phyloP scores from a whole-genome alignment of 2,113 vertebrate species.

The Leuciscus idus region DNA sequence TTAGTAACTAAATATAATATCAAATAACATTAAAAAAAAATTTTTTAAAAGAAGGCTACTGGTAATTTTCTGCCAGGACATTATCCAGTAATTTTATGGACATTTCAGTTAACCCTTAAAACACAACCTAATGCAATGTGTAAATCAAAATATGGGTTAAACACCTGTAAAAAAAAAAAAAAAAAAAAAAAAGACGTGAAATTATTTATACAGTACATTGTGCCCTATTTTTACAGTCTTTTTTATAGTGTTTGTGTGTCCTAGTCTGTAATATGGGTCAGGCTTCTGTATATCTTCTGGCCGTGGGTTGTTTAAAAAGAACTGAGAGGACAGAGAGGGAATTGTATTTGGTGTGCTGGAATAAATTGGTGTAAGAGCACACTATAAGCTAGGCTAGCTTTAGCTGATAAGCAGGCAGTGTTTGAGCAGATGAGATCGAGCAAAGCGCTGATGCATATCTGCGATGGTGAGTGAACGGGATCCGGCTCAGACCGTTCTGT shows the following conservation, averaged over 20 bases:
- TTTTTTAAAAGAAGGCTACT: no score
- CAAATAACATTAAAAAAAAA: no score
- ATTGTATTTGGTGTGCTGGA: constrained; percentile 28
- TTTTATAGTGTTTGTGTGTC: not conserved
- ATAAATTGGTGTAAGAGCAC: constrained; percentile 35
- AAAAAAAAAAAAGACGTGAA: no score
- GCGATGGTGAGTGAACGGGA: constrained; percentile 8
- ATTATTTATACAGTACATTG: no score
- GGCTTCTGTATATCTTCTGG: not conserved
- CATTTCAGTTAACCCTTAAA: no score
- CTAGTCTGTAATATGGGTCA: not conserved
- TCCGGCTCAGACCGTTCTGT: not conserved
- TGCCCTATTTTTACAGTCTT: no score
- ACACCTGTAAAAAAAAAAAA: no score
- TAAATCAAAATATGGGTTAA: no score
- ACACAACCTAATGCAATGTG: no score
- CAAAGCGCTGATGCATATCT: constrained; percentile 37
- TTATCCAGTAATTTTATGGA: no score
- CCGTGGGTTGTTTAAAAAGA: not conserved
- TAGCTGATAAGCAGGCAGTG: constrained; percentile 29
- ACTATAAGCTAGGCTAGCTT: constrained; percentile 25
- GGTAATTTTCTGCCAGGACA: no score
- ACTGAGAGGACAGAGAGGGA: not conserved
- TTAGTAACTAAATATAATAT: no score
- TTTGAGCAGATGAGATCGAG: constrained; percentile 43